Conservation (phyloP, 1,140 invertebrate genomes). For the Drosophila suzukii region DNA sequence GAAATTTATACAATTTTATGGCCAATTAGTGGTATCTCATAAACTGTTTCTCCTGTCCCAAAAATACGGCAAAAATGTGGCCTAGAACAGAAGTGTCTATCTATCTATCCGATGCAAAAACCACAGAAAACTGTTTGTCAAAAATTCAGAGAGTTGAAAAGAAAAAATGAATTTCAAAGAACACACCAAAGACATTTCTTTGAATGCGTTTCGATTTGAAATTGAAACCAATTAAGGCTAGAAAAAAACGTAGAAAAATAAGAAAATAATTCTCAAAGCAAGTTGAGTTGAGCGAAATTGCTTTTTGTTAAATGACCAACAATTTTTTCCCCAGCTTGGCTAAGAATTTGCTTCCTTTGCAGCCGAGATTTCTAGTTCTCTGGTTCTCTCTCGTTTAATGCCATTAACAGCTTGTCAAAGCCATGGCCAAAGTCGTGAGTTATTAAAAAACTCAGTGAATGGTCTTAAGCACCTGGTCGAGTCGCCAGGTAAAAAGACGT, state of each 20-base stretch:
- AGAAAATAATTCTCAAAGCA: slow-evolving; percentile 47
- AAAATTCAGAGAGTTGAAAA: neutral
- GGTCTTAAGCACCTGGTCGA: slow-evolving; percentile 34
- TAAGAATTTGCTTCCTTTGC: slow-evolving; percentile 25
- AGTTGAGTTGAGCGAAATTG: slow-evolving; percentile 34
- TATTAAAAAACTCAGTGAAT: slow-evolving; percentile 54
- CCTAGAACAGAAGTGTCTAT: slow-evolving; percentile 10
- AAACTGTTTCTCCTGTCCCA: slow-evolving; percentile 27
- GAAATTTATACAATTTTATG: slow-evolving; percentile 52
- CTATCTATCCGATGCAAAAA: slow-evolving; percentile 4
- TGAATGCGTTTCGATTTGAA: slow-evolving; percentile 47
- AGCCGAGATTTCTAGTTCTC: slow-evolving; percentile 21
- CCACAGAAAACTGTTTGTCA: slow-evolving; percentile 3
- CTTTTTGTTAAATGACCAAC: slow-evolving; percentile 57
- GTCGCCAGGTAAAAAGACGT: slow-evolving; percentile 1
- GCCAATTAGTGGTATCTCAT: slow-evolving; percentile 49
- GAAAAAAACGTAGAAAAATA: slow-evolving; percentile 18
- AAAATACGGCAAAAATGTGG: slow-evolving; percentile 20
- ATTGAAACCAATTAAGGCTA: slow-evolving; percentile 45
- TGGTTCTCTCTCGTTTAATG: slow-evolving; percentile 42
- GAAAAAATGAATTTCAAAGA: slow-evolving; percentile 5
- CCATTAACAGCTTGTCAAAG: slow-evolving; percentile 68
- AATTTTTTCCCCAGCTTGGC: slow-evolving; percentile 33
- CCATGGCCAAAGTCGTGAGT: slow-evolving; percentile 53
- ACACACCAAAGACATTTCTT: slow-evolving; percentile 23